Evolutionary conservation across 2,113 vertebrate species (phyloP).

Genomic region (Pheucticus melanocephalus): DNA sequence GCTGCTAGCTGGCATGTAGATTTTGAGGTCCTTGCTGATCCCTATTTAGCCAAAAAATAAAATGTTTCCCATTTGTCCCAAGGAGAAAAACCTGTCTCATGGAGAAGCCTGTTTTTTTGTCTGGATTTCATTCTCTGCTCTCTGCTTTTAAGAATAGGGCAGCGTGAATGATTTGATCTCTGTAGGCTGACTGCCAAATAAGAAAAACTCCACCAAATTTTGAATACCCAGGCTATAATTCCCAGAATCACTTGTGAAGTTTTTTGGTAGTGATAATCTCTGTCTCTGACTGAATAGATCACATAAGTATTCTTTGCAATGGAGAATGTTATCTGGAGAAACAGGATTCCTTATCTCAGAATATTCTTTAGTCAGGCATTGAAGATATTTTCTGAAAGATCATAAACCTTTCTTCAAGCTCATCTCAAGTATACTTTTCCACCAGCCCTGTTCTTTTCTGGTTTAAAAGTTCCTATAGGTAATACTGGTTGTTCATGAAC

Average conservation of each 20-base stretch:
- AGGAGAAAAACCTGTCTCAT: neutral
- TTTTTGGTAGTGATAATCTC: neutral
- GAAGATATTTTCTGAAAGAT: neutral
- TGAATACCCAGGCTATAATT: neutral
- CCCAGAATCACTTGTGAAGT: neutral
- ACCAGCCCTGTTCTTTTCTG: neutral
- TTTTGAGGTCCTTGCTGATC: neutral
- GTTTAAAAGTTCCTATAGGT: neutral
- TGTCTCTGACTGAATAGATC: neutral
- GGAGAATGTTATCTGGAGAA: neutral
- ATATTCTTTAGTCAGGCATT: neutral
- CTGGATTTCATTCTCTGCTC: conserved; percentile 16
- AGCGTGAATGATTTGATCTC: neutral
- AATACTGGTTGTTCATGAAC: neutral
- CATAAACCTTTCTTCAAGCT: neutral
- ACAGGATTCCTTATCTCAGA: neutral
- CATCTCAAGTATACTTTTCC: neutral
- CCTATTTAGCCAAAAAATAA: neutral
- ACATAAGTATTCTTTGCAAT: neutral
- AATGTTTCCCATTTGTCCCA: neutral
- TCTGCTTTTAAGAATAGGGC: neutral
- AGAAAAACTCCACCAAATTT: neutral
- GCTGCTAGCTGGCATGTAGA: neutral
- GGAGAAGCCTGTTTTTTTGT: neutral
- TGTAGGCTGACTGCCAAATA: neutral